These are phyloP conservation scores for Excalfactoria chinensis DNA, from an alignment of 2,113 vertebrate genomes.

Conservation along the genomic window DNA sequence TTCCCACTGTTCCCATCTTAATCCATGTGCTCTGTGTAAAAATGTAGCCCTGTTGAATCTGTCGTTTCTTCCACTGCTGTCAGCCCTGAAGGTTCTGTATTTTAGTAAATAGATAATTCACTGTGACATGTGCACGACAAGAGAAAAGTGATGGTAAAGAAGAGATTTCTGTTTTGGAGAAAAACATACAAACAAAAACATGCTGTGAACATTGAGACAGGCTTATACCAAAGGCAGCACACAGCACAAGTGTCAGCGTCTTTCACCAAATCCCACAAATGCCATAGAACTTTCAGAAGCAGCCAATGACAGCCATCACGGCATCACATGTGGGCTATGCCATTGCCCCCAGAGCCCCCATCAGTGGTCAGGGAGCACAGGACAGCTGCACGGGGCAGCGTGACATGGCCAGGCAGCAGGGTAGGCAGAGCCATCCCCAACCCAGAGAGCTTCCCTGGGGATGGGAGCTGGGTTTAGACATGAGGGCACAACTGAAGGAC, in stretches of 20 bases:
- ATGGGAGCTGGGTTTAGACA: not conserved
- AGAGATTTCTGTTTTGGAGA: not conserved
- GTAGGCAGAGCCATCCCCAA: not conserved
- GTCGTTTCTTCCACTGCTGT: slow-evolving; percentile 19
- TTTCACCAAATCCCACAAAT: not conserved
- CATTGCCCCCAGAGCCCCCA: not conserved
- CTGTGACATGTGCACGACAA: not conserved
- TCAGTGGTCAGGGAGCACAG: not conserved
- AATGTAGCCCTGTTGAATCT: slow-evolving; percentile 11
- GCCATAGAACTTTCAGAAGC: not conserved
- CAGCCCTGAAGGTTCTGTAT: slow-evolving; percentile 24
- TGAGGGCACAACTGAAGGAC: not conserved
- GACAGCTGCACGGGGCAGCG: no score
- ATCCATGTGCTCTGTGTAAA: not conserved
- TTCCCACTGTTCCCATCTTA: not conserved
- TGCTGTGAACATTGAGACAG: not conserved
- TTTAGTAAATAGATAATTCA: slow-evolving; percentile 32
- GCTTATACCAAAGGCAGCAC: not conserved
- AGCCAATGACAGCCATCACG: not conserved
- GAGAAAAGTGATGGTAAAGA: not conserved
- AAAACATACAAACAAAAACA: not conserved
- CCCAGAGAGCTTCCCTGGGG: not conserved
- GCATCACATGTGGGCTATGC: not conserved
- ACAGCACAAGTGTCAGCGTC: not conserved
- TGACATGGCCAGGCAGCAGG: not conserved